Conservation (phyloP, 2,888 invertebrate genomes). For the Euproctis similis region DNA sequence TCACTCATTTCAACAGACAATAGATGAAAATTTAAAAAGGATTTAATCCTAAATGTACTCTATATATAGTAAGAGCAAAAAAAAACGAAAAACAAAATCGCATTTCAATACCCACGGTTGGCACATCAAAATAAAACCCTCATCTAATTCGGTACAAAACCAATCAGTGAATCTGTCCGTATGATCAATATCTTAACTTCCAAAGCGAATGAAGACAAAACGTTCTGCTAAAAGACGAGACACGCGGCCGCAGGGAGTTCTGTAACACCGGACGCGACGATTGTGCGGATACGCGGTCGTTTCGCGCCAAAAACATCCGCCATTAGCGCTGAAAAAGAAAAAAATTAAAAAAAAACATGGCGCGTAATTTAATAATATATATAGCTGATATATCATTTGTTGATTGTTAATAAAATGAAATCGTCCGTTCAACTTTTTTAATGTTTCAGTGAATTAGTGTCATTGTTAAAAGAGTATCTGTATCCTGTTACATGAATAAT, state of each 20-base stretch:
- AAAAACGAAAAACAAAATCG: too few relatives aligned
- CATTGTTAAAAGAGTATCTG: constrained; percentile 10
- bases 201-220: constrained; percentile 26
- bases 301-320: constrained; percentile 46
- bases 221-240: constrained; percentile 25
- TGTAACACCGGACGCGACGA: constrained; percentile 39
- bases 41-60: too few relatives aligned
- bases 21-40: too few relatives aligned
- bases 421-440: constrained; percentile 13
- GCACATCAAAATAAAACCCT: too few relatives aligned
- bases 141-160: too few relatives aligned
- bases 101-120: too few relatives aligned
- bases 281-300: constrained; percentile 42
- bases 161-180: constrained; percentile 1
- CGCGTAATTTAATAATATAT: constrained; percentile 29
- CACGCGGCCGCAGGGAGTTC: constrained; percentile 19
- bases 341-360: too few relatives aligned
- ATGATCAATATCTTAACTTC: constrained; percentile 13
- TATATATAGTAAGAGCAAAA: too few relatives aligned
- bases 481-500: too few relatives aligned
- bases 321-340: constrained; percentile 40
- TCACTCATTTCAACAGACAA: too few relatives aligned
- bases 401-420: constrained; percentile 28
- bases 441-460: constrained; percentile 7
- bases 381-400: constrained; percentile 16